These are phyloP conservation scores for Axinella damicornis DNA, from an alignment of 37 sponge, comb jelly and placozoan species.

Conservation along the genomic window DNA sequence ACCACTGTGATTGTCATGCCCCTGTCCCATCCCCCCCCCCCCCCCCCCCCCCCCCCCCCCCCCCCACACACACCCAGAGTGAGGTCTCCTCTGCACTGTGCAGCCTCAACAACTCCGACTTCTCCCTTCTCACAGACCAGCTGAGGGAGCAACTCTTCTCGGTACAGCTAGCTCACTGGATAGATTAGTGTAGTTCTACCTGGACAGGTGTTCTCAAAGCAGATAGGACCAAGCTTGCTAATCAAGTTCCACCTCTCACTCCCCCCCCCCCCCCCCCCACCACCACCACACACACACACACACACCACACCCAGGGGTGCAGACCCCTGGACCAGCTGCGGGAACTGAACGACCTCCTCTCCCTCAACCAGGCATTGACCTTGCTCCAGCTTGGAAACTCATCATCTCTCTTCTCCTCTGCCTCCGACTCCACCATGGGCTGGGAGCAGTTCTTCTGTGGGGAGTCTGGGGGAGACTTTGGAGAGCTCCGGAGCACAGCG, in stretches of 20 bases:
- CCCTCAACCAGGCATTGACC: background rate
- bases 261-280: background rate
- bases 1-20: no score
- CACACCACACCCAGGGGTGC: background rate
- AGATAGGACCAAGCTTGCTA: no score
- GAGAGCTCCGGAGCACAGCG: background rate
- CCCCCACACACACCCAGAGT: background rate
- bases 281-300: background rate
- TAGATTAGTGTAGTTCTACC: no score
- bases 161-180: conserved; percentile 19
- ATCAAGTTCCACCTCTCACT: no score
- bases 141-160: background rate
- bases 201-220: no score
- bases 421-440: no score
- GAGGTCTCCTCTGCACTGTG: conserved; percentile 13
- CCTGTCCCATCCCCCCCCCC: background rate
- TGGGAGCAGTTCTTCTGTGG: conserved; percentile 26
- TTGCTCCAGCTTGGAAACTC: background rate
- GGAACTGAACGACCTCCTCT: background rate
- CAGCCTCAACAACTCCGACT: conserved; percentile 17
- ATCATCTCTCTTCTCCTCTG: background rate
- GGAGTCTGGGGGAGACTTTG: background rate
- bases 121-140: background rate
- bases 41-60: background rate
- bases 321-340: background rate